Conservation (phyloP, 2,113 vertebrate species). For the Etheostoma cragini region DNA sequence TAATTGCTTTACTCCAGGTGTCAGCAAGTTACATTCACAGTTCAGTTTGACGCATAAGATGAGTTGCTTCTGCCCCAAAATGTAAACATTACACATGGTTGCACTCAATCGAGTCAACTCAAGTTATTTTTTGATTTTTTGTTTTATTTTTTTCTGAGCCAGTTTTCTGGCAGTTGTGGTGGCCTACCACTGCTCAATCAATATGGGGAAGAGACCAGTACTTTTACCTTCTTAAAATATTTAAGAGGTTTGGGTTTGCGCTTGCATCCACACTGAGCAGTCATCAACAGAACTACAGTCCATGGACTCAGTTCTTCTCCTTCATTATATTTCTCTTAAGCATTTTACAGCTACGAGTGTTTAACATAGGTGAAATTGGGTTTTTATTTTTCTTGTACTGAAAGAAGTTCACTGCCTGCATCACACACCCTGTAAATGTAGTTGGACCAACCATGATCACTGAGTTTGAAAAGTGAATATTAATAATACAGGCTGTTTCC, state of each 20-base stretch:
- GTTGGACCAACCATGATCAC: slow-evolving; percentile 28
- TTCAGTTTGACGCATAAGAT: slow-evolving; percentile 6
- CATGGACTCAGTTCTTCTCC: slow-evolving; percentile 11
- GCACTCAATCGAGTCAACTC: too few species aligned
- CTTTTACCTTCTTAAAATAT: slow-evolving; percentile 72
- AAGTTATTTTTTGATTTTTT: slow-evolving; percentile 9
- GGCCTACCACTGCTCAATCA: slow-evolving; percentile 37
- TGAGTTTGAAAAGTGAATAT: slow-evolving; percentile 52
- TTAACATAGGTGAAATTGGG: not conserved
- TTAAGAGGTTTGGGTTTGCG: slow-evolving; percentile 68
- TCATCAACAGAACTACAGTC: slow-evolving; percentile 35
- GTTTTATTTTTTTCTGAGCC: slow-evolving; percentile 31
- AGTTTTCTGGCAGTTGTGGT: slow-evolving; percentile 30
- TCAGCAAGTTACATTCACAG: slow-evolving; percentile 47
- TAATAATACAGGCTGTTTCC: slow-evolving; percentile 59
- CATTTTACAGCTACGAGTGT: slow-evolving; percentile 17
- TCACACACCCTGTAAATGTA: slow-evolving; percentile 8
- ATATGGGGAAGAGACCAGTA: slow-evolving; percentile 49
- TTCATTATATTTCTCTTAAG: slow-evolving; percentile 13
- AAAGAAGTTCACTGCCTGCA: not conserved
- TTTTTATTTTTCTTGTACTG: not conserved
- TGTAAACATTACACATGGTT: slow-evolving; percentile 14
- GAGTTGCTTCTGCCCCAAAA: slow-evolving; percentile 36
- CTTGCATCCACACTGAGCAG: slow-evolving; percentile 51
- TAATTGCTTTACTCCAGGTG: slow-evolving; percentile 66